These are phyloP conservation scores for Sesia apiformis DNA, from an alignment of 2,888 invertebrate species.

Conservation along the genomic window DNA sequence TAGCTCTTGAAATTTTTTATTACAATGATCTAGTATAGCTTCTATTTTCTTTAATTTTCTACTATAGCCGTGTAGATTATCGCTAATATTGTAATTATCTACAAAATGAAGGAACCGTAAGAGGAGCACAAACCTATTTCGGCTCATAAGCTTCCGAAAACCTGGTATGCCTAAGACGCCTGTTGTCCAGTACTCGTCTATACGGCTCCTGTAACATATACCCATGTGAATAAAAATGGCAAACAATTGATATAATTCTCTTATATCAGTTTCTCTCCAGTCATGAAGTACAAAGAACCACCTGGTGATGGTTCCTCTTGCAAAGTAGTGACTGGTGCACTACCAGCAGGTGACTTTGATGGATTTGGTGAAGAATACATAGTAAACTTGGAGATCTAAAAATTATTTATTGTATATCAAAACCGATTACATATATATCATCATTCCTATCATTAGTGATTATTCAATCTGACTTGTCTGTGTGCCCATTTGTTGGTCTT, in stretches of 20 bases:
- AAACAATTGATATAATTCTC: not conserved
- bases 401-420: too few relatives aligned
- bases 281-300: not conserved
- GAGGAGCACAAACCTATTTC: slow-evolving; percentile 9
- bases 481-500: too few relatives aligned
- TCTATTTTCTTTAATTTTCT: slow-evolving; percentile 9
- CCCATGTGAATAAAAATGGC: not conserved
- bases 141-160: slow-evolving; percentile 10
- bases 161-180: slow-evolving; percentile 12
- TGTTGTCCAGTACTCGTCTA: slow-evolving; percentile 13
- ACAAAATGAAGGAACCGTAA: slow-evolving; percentile 12
- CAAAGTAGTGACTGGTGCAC: too few relatives aligned
- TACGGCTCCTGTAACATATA: not conserved
- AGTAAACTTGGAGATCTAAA: too few relatives aligned
- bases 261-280: not conserved
- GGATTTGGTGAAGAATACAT: too few relatives aligned
- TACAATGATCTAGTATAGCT: slow-evolving; percentile 7
- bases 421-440: too few relatives aligned
- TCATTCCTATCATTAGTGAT: too few relatives aligned
- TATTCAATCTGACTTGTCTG: too few relatives aligned
- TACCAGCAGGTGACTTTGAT: too few relatives aligned
- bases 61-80: slow-evolving; percentile 1
- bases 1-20: slow-evolving; percentile 8
- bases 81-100: slow-evolving; percentile 6
- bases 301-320: too few relatives aligned